These are phyloP conservation scores for Pogonocichla stellata DNA, from an alignment of 2,113 vertebrate species.

Conservation along the genomic window DNA sequence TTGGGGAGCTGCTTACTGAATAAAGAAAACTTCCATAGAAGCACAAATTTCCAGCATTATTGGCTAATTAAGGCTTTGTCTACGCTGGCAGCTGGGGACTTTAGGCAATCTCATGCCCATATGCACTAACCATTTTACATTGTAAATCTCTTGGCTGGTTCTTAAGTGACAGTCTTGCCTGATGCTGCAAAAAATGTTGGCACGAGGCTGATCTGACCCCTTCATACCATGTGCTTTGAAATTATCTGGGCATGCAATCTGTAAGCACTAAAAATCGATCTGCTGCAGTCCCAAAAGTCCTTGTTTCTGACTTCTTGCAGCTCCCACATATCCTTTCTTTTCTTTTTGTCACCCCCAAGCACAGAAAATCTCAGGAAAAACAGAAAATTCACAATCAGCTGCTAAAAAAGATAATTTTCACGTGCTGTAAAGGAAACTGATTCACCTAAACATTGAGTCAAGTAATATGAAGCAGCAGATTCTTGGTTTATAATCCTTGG, in stretches of 20 bases:
- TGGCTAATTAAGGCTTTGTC: slow-evolving; percentile 64
- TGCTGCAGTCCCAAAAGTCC: slow-evolving; percentile 2
- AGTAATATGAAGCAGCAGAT: background rate
- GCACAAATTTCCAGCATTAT: slow-evolving; percentile 54
- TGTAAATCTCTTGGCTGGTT: slow-evolving; percentile 69
- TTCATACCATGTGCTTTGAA: slow-evolving; percentile 60
- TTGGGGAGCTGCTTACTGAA: slow-evolving; percentile 15
- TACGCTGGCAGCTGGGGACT: slow-evolving; percentile 60
- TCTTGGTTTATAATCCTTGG: background rate
- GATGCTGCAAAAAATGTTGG: slow-evolving; percentile 68
- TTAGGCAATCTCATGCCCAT: slow-evolving; percentile 62
- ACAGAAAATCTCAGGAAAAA: background rate
- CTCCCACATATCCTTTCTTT: background rate
- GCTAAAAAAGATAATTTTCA: background rate
- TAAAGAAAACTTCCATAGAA: slow-evolving; percentile 37
- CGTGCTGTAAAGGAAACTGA: background rate
- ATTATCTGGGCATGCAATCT: slow-evolving; percentile 59
- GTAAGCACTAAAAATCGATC: slow-evolving; percentile 30
- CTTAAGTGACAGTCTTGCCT: slow-evolving; percentile 69
- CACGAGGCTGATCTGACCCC: slow-evolving; percentile 61
- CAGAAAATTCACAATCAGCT: fast-evolving
- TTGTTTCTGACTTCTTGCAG: background rate
- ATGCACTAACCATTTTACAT: slow-evolving; percentile 69
- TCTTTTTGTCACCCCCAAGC: background rate
- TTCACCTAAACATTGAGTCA: background rate